phyloP scores from a whole-genome alignment of 2,113 vertebrate species.

The Rhea pennata region DNA sequence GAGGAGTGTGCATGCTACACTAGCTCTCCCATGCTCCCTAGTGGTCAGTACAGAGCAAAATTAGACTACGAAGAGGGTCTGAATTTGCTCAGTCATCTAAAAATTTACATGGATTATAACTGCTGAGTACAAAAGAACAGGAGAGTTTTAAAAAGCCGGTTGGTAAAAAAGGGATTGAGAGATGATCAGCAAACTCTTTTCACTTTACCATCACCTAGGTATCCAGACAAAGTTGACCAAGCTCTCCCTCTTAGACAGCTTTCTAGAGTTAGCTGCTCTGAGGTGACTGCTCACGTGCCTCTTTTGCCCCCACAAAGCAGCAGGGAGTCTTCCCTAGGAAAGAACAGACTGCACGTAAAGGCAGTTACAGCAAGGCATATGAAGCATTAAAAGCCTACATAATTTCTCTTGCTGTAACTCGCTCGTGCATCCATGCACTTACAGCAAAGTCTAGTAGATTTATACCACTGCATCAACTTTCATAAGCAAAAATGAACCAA shows the following conservation, averaged over 20 bases:
- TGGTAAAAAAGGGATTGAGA: neutral
- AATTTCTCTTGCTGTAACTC: neutral
- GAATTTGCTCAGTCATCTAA: neutral
- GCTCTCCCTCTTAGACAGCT: neutral
- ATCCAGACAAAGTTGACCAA: neutral
- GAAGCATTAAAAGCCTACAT: neutral
- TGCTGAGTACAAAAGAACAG: neutral
- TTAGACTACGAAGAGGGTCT: neutral
- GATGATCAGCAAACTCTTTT: neutral
- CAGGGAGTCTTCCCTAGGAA: neutral
- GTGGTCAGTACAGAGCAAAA: constrained; percentile 44
- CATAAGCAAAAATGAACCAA: neutral
- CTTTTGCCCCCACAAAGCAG: neutral
- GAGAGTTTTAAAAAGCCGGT: neutral
- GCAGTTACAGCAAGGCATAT: neutral
- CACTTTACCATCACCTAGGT: neutral
- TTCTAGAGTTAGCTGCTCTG: neutral
- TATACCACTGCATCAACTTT: neutral
- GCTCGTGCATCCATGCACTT: accelerated
- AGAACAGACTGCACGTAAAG: neutral
- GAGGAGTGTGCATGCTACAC: neutral
- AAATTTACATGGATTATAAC: neutral
- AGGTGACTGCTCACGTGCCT: neutral
- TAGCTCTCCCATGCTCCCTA: constrained; percentile 70
- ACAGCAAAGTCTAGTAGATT: neutral